These are phyloP conservation scores for Gallinago media DNA, from an alignment of 2,113 vertebrate species.

Conservation along the genomic window DNA sequence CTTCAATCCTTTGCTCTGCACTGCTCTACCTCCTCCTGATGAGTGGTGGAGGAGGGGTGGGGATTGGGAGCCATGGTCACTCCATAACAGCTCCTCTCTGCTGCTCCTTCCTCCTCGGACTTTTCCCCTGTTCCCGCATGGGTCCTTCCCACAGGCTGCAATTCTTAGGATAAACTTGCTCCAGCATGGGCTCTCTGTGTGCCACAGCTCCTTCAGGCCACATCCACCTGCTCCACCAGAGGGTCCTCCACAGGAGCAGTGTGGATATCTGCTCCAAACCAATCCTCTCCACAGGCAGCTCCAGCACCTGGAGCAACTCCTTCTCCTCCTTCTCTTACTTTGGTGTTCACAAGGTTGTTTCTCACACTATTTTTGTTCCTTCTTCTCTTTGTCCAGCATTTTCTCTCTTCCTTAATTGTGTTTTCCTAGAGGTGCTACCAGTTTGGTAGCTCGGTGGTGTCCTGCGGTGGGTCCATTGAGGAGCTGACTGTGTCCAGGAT, in stretches of 20 bases:
- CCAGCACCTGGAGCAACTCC: not conserved
- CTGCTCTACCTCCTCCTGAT: not conserved
- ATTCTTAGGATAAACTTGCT: not conserved
- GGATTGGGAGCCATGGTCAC: fast-evolving
- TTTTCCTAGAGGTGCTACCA: not conserved
- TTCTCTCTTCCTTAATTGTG: not conserved
- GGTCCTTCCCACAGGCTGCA: not conserved
- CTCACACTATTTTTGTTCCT: not conserved
- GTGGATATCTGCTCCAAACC: not conserved
- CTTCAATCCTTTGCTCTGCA: not conserved
- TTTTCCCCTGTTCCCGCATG: fast-evolving
- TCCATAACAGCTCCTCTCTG: not conserved
- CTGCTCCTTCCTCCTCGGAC: fast-evolving
- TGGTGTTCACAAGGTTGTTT: not conserved
- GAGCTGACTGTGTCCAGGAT: not conserved
- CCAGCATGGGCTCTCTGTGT: not conserved
- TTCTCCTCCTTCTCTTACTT: not conserved
- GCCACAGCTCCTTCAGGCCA: not conserved
- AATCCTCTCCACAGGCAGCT: not conserved
- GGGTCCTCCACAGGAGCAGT: not conserved
- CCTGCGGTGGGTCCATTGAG: fast-evolving
- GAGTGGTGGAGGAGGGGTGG: fast-evolving
- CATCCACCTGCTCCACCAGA: fast-evolving
- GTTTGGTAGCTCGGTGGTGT: not conserved
- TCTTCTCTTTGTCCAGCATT: not conserved